These are phyloP conservation scores for Drosophila eugracilis DNA, from an alignment of 1,140 invertebrate genomes.

Conservation along the genomic window DNA sequence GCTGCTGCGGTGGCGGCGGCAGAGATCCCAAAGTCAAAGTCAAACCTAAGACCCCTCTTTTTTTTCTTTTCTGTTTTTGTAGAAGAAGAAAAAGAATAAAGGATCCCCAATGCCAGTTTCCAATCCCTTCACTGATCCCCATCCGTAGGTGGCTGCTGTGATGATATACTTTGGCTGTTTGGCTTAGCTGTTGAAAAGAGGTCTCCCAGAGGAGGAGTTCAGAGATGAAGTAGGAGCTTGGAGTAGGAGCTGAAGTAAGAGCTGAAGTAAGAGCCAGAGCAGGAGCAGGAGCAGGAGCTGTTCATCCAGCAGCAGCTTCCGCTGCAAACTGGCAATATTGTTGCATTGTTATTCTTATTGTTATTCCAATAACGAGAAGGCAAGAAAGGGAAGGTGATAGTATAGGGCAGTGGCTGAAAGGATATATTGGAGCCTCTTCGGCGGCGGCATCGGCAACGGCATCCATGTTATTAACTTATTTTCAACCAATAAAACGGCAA, in stretches of 20 bases:
- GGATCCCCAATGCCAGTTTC: neutral
- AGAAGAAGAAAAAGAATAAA: neutral
- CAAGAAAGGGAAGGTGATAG: no score
- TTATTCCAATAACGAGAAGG: constrained; percentile 13
- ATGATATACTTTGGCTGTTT: constrained; percentile 75
- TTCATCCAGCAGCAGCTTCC: constrained; percentile 32
- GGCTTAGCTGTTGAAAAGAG: constrained; percentile 69
- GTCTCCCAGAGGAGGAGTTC: no score
- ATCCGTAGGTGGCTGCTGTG: constrained; percentile 82
- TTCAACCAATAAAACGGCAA: constrained; percentile 83
- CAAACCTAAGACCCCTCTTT: no score
- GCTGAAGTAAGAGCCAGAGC: constrained; percentile 3
- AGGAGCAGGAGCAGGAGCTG: constrained; percentile 1
- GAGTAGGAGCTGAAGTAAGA: no score
- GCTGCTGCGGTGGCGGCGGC: constrained; percentile 21
- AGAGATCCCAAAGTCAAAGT: no score
- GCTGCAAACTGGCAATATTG: constrained; percentile 65
- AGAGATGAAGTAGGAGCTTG: no score
- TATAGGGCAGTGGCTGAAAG: constrained; percentile 14
- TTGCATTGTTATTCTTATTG: constrained; percentile 71
- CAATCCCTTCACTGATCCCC: constrained; percentile 19
- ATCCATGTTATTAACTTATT: constrained; percentile 84
- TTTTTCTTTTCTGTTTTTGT: no score
- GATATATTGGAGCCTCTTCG: constrained; percentile 56
- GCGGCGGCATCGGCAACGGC: constrained; percentile 24